These are phyloP conservation scores for Cisticola juncidis DNA, from an alignment of 2,113 vertebrate species.

Conservation along the genomic window DNA sequence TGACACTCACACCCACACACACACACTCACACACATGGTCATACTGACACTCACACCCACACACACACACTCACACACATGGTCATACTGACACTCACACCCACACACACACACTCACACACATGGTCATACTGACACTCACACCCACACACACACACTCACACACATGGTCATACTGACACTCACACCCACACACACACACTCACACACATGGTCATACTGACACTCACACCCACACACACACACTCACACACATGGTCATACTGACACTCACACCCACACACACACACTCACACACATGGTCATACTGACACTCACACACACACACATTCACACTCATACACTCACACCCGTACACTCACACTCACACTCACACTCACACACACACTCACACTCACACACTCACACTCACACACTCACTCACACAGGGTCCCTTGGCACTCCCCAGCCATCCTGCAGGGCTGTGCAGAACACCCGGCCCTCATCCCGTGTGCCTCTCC, in stretches of 20 bases:
- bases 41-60: too few relatives aligned
- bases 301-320: too few relatives aligned
- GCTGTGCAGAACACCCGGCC: fast-evolving
- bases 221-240: neutral
- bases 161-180: fast-evolving
- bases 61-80: neutral
- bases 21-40: too few relatives aligned
- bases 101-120: neutral
- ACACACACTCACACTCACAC: neutral
- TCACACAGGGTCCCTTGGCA: fast-evolving
- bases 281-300: neutral
- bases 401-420: neutral
- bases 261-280: too few relatives aligned
- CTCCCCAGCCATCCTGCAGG: fast-evolving
- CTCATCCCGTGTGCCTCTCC: fast-evolving
- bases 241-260: too few relatives aligned
- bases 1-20: neutral
- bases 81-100: neutral
- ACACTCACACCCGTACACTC: too few relatives aligned
- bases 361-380: neutral
- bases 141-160: fast-evolving
- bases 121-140: neutral
- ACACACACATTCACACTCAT: too few relatives aligned
- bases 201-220: too few relatives aligned
- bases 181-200: too few relatives aligned